These are phyloP conservation scores for Saturnia pavonia DNA, from an alignment of 2,888 invertebrate genomes.

Conservation along the genomic window DNA sequence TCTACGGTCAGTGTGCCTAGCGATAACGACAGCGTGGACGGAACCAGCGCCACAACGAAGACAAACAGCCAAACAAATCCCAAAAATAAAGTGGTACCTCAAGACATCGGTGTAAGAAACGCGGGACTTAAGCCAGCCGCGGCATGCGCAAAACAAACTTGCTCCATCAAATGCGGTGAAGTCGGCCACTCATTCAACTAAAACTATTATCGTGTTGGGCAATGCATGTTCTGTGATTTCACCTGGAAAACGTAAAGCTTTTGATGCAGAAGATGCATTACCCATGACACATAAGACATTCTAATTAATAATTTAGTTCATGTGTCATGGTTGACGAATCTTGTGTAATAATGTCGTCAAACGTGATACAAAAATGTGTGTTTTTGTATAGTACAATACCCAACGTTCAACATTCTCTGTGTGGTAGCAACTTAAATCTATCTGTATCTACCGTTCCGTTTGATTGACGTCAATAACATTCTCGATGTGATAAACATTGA, in stretches of 20 bases:
- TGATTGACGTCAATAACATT: slow-evolving; percentile 75
- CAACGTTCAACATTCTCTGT: slow-evolving; percentile 65
- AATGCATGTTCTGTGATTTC: slow-evolving; percentile 73
- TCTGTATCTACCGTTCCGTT: slow-evolving; percentile 31
- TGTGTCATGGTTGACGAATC: slow-evolving; percentile 14
- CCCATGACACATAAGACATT: slow-evolving; percentile 51
- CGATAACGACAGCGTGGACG: slow-evolving; percentile 71
- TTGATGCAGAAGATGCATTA: slow-evolving; percentile 70
- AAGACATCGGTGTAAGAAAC: slow-evolving; percentile 72
- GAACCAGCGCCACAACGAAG: slow-evolving; percentile 69
- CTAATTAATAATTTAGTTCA: slow-evolving; percentile 41
- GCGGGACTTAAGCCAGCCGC: slow-evolving; percentile 77
- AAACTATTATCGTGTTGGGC: slow-evolving; percentile 71
- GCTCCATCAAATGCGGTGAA: slow-evolving; percentile 80
- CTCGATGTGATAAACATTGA: slow-evolving; percentile 71
- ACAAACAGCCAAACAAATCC: slow-evolving; percentile 72
- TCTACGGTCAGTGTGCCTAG: slow-evolving; percentile 57
- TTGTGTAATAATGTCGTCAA: slow-evolving; percentile 13
- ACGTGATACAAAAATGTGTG: slow-evolving; percentile 17
- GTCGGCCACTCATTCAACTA: slow-evolving; percentile 82
- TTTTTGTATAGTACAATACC: slow-evolving; percentile 66
- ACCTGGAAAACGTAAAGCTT: slow-evolving; percentile 49
- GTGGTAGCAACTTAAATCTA: slow-evolving; percentile 34
- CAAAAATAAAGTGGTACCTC: slow-evolving; percentile 74
- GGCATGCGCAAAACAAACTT: slow-evolving; percentile 80